Evolutionary conservation across 2,888 invertebrate species (phyloP).

Genomic region (Brachylomia viminalis): DNA sequence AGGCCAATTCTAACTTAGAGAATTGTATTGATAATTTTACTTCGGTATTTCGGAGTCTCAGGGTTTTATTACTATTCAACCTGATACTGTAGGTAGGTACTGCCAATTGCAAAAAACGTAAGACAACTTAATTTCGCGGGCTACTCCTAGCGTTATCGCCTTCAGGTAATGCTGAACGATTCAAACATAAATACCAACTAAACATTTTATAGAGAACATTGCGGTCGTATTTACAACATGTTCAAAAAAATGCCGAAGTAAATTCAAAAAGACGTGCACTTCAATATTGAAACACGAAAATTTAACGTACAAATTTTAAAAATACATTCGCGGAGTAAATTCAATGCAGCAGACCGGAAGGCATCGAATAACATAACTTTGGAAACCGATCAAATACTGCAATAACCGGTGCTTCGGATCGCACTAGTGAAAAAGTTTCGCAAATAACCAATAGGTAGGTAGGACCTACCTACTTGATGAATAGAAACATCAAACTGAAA

Average conservation of each 20-base stretch:
- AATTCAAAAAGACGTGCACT: background rate
- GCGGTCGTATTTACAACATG: no score
- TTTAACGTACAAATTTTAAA: no score
- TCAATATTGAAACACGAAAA: background rate
- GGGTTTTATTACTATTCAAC: no score
- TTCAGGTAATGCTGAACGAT: no score
- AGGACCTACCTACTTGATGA: background rate
- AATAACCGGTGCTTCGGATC: background rate
- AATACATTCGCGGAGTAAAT: background rate
- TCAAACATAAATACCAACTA: background rate
- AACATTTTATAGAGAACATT: background rate
- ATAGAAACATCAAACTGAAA: background rate
- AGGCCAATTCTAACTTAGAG: no score
- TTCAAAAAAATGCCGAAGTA: background rate
- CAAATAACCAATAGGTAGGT: background rate
- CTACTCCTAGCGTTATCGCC: no score
- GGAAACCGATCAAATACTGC: conserved; percentile 17
- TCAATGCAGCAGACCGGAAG: background rate
- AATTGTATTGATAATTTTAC: no score
- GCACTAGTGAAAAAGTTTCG: conserved; percentile 9
- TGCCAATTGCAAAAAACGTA: no score
- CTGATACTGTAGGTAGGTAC: no score
- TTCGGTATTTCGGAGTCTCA: no score
- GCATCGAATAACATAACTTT: conserved; percentile 16
- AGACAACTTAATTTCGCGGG: no score